A percentile compares a stretch with the other conserved stretches of the same genome.
Conservation (phyloP, 2,113 vertebrate species). For the Platysternon megacephalum region DNA sequence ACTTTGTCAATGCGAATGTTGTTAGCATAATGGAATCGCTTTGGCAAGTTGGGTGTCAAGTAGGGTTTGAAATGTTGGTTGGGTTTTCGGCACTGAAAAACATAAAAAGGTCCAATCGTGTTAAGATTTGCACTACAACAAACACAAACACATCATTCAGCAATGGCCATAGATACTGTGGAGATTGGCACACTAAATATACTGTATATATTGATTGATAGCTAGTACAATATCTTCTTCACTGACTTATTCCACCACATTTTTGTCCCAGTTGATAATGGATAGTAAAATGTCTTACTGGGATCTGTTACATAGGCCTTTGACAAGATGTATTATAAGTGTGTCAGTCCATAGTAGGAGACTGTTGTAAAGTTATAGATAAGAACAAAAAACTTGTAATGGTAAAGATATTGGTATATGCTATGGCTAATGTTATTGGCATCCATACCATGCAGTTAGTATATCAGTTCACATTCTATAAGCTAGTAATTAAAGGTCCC, state of each 20-base stretch:
- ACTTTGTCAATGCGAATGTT: slow-evolving; percentile 91
- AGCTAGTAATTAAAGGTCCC: background rate
- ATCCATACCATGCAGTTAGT: background rate
- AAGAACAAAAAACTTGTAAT: background rate
- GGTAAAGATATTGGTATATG: background rate
- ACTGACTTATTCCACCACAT: background rate
- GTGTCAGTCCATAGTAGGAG: background rate
- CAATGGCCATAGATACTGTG: background rate
- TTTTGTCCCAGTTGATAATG: background rate
- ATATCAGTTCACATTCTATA: background rate
- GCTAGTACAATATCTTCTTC: rapidly evolving
- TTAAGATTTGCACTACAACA: background rate
- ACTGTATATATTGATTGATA: background rate
- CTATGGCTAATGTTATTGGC: background rate
- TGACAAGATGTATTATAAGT: background rate
- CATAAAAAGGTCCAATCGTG: background rate
- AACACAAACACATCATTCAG: background rate
- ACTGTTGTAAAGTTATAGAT: background rate
- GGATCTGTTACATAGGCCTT: background rate
- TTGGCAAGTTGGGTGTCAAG: slow-evolving; percentile 91
- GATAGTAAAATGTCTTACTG: rapidly evolving
- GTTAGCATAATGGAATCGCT: slow-evolving; percentile 92
- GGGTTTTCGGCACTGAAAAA: slow-evolving; percentile 85
- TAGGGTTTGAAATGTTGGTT: slow-evolving; percentile 92
- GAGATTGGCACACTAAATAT: background rate